Conservation (phyloP, 2,113 vertebrate genomes). For the Etheostoma spectabile region DNA sequence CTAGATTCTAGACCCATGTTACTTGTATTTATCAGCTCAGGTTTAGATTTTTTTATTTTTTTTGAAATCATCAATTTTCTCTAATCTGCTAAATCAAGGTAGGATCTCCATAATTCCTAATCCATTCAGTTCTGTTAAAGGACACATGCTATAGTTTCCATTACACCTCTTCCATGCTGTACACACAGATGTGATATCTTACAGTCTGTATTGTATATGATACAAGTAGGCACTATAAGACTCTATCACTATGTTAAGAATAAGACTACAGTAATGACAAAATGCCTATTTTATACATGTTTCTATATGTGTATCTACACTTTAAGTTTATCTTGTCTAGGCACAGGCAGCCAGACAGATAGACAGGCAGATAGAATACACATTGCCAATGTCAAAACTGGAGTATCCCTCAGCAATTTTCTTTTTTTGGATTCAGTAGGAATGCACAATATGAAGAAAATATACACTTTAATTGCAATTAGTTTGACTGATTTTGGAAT, state of each 20-base stretch:
- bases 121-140: background rate
- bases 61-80: too few relatives aligned
- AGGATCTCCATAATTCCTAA: background rate
- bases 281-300: background rate
- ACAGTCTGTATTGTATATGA: background rate
- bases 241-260: too few relatives aligned
- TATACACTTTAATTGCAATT: too few relatives aligned
- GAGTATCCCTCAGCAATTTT: conserved; percentile 1
- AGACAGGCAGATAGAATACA: background rate
- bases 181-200: background rate
- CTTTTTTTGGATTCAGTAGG: background rate
- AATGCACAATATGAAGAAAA: too few relatives aligned
- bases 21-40: background rate
- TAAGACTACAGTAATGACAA: background rate
- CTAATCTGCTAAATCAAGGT: background rate
- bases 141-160: background rate
- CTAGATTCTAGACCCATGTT: background rate
- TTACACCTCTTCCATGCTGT: background rate
- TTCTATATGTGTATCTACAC: background rate
- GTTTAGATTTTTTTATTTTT: background rate
- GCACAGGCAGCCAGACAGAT: background rate
- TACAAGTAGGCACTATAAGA: background rate
- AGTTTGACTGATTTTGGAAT: too few relatives aligned
- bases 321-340: background rate
- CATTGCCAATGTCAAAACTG: background rate